Conservation (phyloP, 2,113 vertebrate genomes). For the Protobothrops flavoviridis region DNA sequence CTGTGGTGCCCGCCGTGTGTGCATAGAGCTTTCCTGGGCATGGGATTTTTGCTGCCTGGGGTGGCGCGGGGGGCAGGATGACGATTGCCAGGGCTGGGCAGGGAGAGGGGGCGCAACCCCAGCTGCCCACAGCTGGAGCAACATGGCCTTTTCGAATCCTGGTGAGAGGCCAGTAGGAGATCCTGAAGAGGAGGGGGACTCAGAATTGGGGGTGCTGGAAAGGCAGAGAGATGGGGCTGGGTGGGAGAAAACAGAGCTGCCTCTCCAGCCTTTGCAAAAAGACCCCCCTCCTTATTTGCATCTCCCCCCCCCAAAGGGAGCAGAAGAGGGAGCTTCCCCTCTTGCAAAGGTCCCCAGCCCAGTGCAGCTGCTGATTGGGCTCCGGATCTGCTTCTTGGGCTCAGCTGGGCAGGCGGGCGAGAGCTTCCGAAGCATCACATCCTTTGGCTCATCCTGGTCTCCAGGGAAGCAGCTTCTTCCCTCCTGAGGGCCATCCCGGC, state of each 20-base stretch:
- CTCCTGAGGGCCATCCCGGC: neutral
- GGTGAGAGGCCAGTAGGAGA: constrained; percentile 3
- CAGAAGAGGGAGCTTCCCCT: no score
- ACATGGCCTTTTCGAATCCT: constrained; percentile 23
- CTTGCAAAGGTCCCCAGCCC: neutral
- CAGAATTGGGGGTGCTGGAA: neutral
- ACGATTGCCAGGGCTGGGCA: neutral
- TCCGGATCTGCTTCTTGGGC: neutral
- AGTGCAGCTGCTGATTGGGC: neutral
- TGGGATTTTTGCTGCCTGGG: constrained; percentile 9
- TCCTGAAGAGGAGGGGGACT: neutral
- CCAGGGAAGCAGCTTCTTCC: neutral
- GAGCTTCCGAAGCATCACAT: neutral
- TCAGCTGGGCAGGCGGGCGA: neutral
- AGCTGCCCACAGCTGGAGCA: neutral
- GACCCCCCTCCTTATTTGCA: neutral
- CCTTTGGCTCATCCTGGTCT: neutral
- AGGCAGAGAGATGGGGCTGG: neutral
- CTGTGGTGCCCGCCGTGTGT: constrained; percentile 5
- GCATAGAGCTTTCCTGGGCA: constrained; percentile 28
- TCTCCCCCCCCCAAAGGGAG: neutral
- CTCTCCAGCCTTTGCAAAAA: neutral
- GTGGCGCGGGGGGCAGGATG: neutral
- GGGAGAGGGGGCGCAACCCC: neutral
- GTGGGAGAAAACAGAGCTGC: neutral